Evolutionary conservation across 2,113 vertebrate genomes (phyloP).

Genomic region (Danionella cerebrum): DNA sequence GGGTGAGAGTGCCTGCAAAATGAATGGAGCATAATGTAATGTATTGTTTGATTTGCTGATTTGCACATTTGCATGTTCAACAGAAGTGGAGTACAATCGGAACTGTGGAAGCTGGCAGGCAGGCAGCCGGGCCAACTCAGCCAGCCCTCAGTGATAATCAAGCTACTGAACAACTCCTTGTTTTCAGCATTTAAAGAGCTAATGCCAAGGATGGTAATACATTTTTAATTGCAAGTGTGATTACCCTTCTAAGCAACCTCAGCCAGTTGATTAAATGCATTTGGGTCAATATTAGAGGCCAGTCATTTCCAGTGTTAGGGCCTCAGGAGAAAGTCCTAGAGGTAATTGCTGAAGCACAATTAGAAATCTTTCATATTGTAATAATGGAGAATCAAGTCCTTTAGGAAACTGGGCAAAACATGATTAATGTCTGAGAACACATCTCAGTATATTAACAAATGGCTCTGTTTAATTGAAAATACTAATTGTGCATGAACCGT

Average conservation of each 20-base stretch:
- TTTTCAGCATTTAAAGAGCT: constrained; percentile 23
- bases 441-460: constrained; percentile 36
- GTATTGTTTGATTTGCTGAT: constrained; percentile 39
- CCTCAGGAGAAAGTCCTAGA: constrained; percentile 57
- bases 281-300: constrained; percentile 67
- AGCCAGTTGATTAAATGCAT: constrained; percentile 65
- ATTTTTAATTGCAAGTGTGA: constrained; percentile 70
- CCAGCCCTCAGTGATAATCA: constrained; percentile 41
- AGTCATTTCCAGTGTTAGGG: constrained; percentile 59
- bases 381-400: constrained; percentile 62
- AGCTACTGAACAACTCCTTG: constrained; percentile 12
- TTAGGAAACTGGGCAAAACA: constrained; percentile 49
- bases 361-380: constrained; percentile 69
- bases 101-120: constrained; percentile 7
- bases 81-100: constrained; percentile 22
- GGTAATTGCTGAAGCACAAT: constrained; percentile 64
- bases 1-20: constrained; percentile 20
- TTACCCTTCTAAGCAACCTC: constrained; percentile 61
- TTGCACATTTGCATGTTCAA: constrained; percentile 37
- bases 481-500: constrained; percentile 32
- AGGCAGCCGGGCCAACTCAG: not conserved
- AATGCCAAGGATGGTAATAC: constrained; percentile 57
- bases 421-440: constrained; percentile 52
- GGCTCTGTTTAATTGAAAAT: constrained; percentile 48
- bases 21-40: constrained; percentile 24